Percentiles rank a stretch among this genome's conserved stretches.
phyloP scores from a whole-genome alignment of 2,888 invertebrate species.

The Graphium colonna region DNA sequence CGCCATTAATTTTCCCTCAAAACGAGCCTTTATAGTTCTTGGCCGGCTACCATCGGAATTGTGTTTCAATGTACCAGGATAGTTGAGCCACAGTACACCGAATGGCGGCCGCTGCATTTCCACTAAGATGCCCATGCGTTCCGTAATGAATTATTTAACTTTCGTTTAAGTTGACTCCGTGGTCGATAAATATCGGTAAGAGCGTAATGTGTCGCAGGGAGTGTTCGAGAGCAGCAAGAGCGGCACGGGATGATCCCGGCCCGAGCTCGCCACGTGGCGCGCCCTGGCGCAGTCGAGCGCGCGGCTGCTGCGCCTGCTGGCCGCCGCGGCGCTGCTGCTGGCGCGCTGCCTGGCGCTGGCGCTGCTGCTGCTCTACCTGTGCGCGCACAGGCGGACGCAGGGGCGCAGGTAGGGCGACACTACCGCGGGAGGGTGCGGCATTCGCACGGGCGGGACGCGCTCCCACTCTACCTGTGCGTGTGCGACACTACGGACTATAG shows the following conservation, averaged over 20 bases:
- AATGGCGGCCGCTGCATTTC: too few relatives aligned
- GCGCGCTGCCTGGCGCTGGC: conserved; percentile 33
- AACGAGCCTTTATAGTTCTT: too few relatives aligned
- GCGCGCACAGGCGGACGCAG: conserved; percentile 34
- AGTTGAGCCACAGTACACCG: too few relatives aligned
- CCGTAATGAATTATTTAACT: too few relatives aligned
- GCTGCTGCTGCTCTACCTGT: conserved; percentile 36
- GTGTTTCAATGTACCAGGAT: too few relatives aligned
- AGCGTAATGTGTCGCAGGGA: conserved; percentile 77
- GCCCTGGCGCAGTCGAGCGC: conserved; percentile 38
- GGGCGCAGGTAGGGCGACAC: conserved; percentile 21
- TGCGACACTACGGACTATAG: too few relatives aligned
- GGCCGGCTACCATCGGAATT: too few relatives aligned
- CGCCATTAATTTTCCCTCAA: too few relatives aligned
- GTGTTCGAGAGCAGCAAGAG: conserved; percentile 93
- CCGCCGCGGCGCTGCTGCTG: conserved; percentile 33
- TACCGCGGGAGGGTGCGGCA: conserved; percentile 35
- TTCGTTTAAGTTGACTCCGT: too few relatives aligned
- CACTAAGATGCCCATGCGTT: too few relatives aligned
- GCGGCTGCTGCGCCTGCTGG: conserved; percentile 33
- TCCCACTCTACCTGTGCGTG: too few relatives aligned
- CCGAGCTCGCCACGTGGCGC: conserved; percentile 53
- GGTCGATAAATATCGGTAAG: conserved; percentile 77
- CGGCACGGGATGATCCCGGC: conserved; percentile 84
- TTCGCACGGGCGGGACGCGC: not conserved